phyloP scores from a whole-genome alignment of 2,797 vertebrate species.

The Gymnothorax reevesii region DNA sequence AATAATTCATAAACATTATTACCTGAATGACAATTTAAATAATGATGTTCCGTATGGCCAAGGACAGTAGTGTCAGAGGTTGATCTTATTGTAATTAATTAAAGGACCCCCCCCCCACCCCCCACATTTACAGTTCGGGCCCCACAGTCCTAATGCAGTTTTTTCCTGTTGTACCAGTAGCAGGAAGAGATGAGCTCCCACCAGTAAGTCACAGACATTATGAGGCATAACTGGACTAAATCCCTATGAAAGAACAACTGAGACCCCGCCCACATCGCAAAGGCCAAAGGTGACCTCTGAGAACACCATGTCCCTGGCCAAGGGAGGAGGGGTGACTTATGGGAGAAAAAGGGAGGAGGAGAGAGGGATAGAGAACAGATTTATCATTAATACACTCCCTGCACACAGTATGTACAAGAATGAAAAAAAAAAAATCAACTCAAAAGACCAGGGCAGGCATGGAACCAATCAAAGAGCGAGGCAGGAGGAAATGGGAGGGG shows the following conservation, averaged over 20 bases:
- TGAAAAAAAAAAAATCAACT: constrained; percentile 36
- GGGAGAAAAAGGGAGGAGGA: constrained; percentile 25
- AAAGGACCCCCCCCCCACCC: not conserved
- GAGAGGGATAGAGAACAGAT: constrained; percentile 23
- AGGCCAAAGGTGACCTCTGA: constrained; percentile 30
- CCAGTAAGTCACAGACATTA: not conserved
- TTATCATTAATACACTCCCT: constrained; percentile 15
- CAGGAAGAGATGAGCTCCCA: not conserved
- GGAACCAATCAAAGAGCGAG: constrained; percentile 32
- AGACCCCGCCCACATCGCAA: not conserved
- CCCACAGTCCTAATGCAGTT: not conserved
- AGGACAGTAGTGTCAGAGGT: constrained; percentile 46
- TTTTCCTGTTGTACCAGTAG: not conserved
- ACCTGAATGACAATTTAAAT: constrained; percentile 36
- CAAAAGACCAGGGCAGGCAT: constrained; percentile 47
- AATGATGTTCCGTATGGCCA: constrained; percentile 51
- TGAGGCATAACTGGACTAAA: no score
- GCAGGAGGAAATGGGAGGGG: not conserved
- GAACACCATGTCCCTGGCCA: constrained; percentile 49
- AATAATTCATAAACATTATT: constrained; percentile 35
- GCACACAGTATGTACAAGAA: constrained; percentile 20
- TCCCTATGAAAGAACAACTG: not conserved
- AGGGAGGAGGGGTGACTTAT: constrained; percentile 41
- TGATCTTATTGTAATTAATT: not conserved
- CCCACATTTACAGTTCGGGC: not conserved